Percentiles rank a stretch among this genome's conserved stretches.
Evolutionary conservation across 2,888 invertebrate species (phyloP).

Genomic region (Apodemia zela): DNA sequence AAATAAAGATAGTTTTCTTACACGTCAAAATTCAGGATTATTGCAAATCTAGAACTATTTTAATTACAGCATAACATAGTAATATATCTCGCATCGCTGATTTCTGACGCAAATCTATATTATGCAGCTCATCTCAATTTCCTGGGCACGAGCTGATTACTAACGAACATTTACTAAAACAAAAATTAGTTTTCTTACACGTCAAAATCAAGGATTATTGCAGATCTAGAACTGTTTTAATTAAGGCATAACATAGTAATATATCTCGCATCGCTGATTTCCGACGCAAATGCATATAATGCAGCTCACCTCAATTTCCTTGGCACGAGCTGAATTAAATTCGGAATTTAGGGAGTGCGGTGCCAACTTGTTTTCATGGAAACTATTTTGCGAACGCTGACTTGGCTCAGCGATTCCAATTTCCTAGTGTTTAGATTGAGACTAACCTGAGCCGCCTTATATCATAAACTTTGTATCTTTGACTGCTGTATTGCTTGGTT

Average conservation of each 20-base stretch:
- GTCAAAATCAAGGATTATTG: neutral
- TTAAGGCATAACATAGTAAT: slow-evolving; percentile 17
- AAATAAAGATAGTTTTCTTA: too few relatives aligned
- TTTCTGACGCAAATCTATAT: slow-evolving; percentile 23
- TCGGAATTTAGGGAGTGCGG: slow-evolving; percentile 27
- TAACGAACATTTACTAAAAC: too few relatives aligned
- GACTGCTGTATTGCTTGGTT: slow-evolving; percentile 16
- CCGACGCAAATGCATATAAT: slow-evolving; percentile 23
- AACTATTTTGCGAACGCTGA: slow-evolving; percentile 30
- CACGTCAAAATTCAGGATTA: neutral
- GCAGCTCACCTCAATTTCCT: slow-evolving; percentile 24
- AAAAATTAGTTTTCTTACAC: too few relatives aligned
- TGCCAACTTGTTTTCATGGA: slow-evolving; percentile 29
- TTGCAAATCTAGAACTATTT: slow-evolving; percentile 3
- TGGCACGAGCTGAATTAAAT: slow-evolving; percentile 28
- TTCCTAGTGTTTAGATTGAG: slow-evolving; percentile 25
- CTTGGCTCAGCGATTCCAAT: slow-evolving; percentile 26
- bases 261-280: slow-evolving; percentile 21
- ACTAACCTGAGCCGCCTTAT: slow-evolving; percentile 23
- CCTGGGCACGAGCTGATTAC: slow-evolving; percentile 27
- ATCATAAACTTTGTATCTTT: slow-evolving; percentile 21
- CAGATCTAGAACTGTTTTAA: slow-evolving; percentile 5
- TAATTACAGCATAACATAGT: slow-evolving; percentile 17
- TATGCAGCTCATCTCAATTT: slow-evolving; percentile 23
- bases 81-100: slow-evolving; percentile 20